Evolutionary conservation across 2,888 invertebrate genomes (phyloP), one percentile per base, ranked within the genome.

Genomic region (Siphlonurus alternatus): DNA sequence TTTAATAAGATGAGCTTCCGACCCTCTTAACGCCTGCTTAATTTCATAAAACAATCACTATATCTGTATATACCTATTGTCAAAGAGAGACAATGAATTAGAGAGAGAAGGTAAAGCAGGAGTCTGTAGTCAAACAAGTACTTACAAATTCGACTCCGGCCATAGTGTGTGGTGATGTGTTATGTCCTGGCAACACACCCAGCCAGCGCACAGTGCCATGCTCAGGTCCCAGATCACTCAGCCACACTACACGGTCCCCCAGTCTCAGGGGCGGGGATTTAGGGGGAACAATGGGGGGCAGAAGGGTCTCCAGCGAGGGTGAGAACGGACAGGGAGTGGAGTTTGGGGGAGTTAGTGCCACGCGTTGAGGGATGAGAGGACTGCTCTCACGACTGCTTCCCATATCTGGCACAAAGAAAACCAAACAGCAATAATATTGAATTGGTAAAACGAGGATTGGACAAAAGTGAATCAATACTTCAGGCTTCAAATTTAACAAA

Each of bases 121-220:
- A n/a, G n/a, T n/a, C n/a, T n/a, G n/a, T 38, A 38, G 7, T 38
- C 5, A 25, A 51, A 15, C 23, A 25, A 25, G 19, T 61, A 76
- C 77, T 75, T 70, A 78, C 79, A 73, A 79, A 79, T 70, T 78
- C 77, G 0, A 80, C 76, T 22, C 80, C 79, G 59, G 77, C 77
- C 67, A 77, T 77, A 15, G 67, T 65, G 54, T 72, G 70, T n/a
- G 56, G 56, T 56, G 56, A 56, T 38, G 15, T 15, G 15, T 38
- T 38, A 22, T 10, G 7, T 62, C 74, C 76, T 5, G 76, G 75
- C 61, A 79, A 70, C n/a, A 69, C 67, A 1, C 79, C 79, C 23
- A 79, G 72, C 76, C 77, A 79, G 64, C 73, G 72, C 19, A 79
- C 76, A 1, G 70, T 70, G 15, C 77, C 79, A 66, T 70, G 70